phyloP scores from a whole-genome alignment of 92 coral and sea anemone genomes.

The Porites evermanni region DNA sequence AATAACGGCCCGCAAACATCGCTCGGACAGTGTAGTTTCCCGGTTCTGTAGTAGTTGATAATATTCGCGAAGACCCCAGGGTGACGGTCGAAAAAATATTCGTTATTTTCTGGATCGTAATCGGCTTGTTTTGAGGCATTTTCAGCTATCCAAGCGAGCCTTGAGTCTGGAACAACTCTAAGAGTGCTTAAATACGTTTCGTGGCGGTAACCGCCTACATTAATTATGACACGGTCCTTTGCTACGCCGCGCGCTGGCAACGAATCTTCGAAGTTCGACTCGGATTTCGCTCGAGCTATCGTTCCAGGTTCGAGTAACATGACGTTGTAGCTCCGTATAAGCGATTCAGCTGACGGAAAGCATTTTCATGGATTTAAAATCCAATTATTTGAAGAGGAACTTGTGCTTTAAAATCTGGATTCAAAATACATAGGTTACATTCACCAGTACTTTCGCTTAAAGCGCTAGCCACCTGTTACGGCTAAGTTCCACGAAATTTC shows the following conservation, averaged over 20 bases:
- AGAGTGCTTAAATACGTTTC: slow-evolving; percentile 97
- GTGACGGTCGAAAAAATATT: slow-evolving; percentile 95
- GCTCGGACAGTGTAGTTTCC: slow-evolving; percentile 97
- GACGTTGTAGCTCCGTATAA: not conserved
- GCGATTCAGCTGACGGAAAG: not conserved
- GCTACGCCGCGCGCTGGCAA: slow-evolving; percentile 75
- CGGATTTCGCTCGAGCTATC: slow-evolving; percentile 58
- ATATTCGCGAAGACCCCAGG: slow-evolving; percentile 93
- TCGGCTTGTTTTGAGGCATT: slow-evolving; percentile 91
- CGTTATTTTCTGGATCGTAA: slow-evolving; percentile 92
- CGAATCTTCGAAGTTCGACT: slow-evolving; percentile 70
- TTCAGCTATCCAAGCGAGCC: slow-evolving; percentile 99
- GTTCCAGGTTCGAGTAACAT: slow-evolving; percentile 38
- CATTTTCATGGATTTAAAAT: slow-evolving; percentile 7
- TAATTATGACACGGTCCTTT: slow-evolving; percentile 86
- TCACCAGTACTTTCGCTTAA: not conserved
- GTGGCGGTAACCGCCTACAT: slow-evolving; percentile 98
- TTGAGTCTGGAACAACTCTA: slow-evolving; percentile 93
- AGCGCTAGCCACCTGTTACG: slow-evolving; percentile 40
- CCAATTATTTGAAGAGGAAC: not conserved
- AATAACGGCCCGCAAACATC: slow-evolving; percentile 98
- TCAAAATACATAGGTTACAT: slow-evolving; percentile 24
- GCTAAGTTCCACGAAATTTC: slow-evolving; percentile 2
- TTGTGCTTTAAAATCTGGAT: slow-evolving; percentile 4
- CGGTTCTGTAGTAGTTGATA: slow-evolving; percentile 96